Evolutionary conservation across 2,797 vertebrate genomes (phyloP).

Genomic region (Sarcoramphus papa): DNA sequence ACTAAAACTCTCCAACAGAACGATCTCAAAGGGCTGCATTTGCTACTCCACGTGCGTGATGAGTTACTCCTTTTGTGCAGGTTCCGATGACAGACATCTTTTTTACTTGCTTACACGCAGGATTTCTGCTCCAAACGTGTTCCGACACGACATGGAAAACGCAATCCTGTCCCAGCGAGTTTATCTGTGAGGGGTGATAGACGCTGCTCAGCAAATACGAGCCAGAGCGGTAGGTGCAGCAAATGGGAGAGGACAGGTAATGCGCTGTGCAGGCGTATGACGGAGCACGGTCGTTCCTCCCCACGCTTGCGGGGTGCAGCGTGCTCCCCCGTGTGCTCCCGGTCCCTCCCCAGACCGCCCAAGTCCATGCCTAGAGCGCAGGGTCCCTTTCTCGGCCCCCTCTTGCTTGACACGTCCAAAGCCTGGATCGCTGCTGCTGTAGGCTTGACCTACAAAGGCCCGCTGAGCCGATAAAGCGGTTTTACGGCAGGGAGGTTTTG

Average conservation of each 20-base stretch:
- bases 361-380: accelerated
- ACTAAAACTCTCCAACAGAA: neutral
- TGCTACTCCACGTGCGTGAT: accelerated
- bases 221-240: neutral
- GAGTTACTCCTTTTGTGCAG: neutral
- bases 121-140: accelerated
- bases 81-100: neutral
- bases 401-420: too few species aligned
- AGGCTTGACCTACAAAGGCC: accelerated
- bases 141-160: neutral
- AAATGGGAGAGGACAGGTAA: neutral
- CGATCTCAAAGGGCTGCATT: neutral
- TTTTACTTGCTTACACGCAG: neutral
- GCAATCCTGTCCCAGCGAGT: neutral
- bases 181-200: accelerated
- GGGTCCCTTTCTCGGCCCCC: neutral
- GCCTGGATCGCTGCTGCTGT: accelerated
- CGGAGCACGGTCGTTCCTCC: accelerated
- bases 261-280: accelerated
- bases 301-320: accelerated
- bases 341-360: neutral
- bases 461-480: accelerated
- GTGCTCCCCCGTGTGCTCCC: neutral
- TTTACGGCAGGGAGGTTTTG: neutral
- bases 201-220: accelerated